These are phyloP conservation scores for Xestia sexstrigata DNA, from an alignment of 2,888 invertebrate genomes.

Conservation along the genomic window DNA sequence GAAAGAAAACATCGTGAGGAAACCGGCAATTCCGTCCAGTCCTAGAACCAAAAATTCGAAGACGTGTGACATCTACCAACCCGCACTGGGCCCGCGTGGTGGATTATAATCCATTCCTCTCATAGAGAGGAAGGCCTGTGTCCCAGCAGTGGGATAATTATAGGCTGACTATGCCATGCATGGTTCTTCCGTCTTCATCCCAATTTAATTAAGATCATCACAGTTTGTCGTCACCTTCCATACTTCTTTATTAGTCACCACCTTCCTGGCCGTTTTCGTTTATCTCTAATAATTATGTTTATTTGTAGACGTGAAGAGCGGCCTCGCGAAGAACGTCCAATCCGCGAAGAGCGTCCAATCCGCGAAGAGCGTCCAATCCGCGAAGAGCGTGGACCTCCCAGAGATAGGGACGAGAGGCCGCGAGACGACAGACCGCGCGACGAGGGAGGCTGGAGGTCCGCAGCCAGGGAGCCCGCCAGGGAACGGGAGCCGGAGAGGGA, in stretches of 20 bases:
- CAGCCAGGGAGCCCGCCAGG: slow-evolving; percentile 71
- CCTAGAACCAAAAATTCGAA: no score
- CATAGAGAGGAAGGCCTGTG: no score
- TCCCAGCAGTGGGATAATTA: no score
- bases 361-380: slow-evolving; percentile 55
- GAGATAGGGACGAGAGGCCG: slow-evolving; percentile 50
- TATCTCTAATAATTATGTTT: neutral
- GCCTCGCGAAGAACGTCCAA: slow-evolving; percentile 50
- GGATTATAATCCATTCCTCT: no score
- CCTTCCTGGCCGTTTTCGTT: neutral
- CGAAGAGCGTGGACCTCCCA: slow-evolving; percentile 55
- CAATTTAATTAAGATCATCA: neutral
- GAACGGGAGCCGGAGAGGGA: slow-evolving; percentile 71
- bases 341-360: slow-evolving; percentile 62
- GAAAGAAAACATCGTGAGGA: no score
- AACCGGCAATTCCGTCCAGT: no score
- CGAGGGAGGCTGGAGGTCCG: slow-evolving; percentile 79
- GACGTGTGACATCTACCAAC: no score
- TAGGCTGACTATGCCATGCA: no score
- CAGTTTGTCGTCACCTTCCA: neutral
- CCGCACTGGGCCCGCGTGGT: no score
- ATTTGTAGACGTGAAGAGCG: slow-evolving; percentile 38
- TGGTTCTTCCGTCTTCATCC: neutral
- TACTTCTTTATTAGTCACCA: neutral
- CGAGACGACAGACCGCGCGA: slow-evolving; percentile 64